Evolutionary conservation across 2,113 vertebrate species (phyloP), one percentile per base, ranked within the genome.

Genomic region (Cololabis saira): DNA sequence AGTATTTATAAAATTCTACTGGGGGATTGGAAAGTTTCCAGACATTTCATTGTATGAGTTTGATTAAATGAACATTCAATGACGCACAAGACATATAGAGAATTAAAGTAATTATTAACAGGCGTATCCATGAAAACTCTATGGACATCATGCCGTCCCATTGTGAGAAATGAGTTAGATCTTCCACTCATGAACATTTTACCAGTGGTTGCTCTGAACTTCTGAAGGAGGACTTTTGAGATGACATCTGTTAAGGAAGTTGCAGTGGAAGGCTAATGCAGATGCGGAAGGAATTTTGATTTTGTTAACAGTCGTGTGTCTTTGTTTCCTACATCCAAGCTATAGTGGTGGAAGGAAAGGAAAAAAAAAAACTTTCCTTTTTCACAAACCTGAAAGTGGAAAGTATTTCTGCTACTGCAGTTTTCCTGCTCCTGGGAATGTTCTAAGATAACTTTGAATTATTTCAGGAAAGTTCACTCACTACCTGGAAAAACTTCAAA

Each of bases 211-310:
- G 52, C 43, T 67, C 30, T 21, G 45, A 9, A 12, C 40, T 14
- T 18, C 40, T 47, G 9, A 11, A 16, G 5, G 12, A 66, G 13
- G 37, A 12, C 41, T 62, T 62, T 57, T 22, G 83, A 71, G 77
- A 71, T 81, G 76, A 76, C 1, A 43, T 80, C 61, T 80, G 74
- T 65, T 70, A 78, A 78, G 71, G 50, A 57, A 53, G 15, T 83
- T 72, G 44, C 47, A 44, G 53, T 30, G 51, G 14, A 18, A 55
- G 33, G 15, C 24, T 68, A 59, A 42, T 51, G 47, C 37, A 11
- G 51, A 49, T 15, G 44, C 27, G 56, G 33, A 62, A 45, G 15
- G 5, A 27, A 51, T 58, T 43, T 40, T n/a, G 40, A 54, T 52
- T 27, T 27, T 10, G 13, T 44, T 24, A n/a, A 12, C 22, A 27